These are phyloP conservation scores for Pseudoips prasinana DNA, from an alignment of 2,888 invertebrate species.

Conservation along the genomic window DNA sequence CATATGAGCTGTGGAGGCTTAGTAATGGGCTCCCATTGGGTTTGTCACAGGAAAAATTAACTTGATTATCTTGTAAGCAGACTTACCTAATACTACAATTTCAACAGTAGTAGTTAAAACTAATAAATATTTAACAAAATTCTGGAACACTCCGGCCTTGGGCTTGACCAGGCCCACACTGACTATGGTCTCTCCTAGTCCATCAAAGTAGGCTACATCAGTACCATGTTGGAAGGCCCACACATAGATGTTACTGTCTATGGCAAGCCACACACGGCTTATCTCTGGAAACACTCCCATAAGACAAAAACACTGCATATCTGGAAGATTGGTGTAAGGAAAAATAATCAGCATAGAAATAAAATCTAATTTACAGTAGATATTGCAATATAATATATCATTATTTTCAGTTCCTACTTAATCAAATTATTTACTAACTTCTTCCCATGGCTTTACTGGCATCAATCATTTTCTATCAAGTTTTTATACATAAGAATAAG, in stretches of 20 bases:
- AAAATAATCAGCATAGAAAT: slow-evolving; percentile 28
- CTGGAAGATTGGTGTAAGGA: slow-evolving; percentile 69
- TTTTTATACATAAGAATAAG: too few relatives aligned
- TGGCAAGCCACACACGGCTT: slow-evolving; percentile 97
- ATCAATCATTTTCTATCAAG: too few relatives aligned
- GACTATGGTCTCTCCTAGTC: slow-evolving; percentile 95
- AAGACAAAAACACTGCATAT: slow-evolving; percentile 97
- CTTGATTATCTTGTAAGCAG: too few relatives aligned
- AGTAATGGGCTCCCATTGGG: too few relatives aligned
- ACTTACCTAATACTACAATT: slow-evolving; percentile 92
- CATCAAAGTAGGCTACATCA: slow-evolving; percentile 98
- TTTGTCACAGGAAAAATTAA: too few relatives aligned
- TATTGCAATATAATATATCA: too few relatives aligned
- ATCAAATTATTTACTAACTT: too few relatives aligned
- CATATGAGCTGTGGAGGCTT: too few relatives aligned
- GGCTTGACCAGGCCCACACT: slow-evolving; percentile 96
- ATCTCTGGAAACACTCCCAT: slow-evolving; percentile 99
- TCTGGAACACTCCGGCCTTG: slow-evolving; percentile 93
- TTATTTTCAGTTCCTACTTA: too few relatives aligned
- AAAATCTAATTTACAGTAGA: too few relatives aligned
- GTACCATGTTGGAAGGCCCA: slow-evolving; percentile 98
- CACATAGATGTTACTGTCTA: slow-evolving; percentile 98
- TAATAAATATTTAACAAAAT: slow-evolving; percentile 94
- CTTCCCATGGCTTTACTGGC: too few relatives aligned
- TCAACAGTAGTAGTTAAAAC: slow-evolving; percentile 97